Conservation (phyloP, 2,888 invertebrate species). For the Ophion ellenae region DNA sequence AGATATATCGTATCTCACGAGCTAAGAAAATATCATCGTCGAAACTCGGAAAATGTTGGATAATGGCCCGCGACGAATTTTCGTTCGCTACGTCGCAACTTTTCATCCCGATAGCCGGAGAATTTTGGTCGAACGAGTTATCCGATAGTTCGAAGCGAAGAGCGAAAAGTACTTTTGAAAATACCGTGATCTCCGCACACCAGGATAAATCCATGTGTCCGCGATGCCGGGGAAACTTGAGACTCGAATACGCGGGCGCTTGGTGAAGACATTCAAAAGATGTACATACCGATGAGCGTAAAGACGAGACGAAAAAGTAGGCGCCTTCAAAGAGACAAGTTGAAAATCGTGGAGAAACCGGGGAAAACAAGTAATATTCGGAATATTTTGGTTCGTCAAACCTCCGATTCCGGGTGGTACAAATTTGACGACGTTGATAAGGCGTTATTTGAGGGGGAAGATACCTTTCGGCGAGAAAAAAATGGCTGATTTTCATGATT, state of each 20-base stretch:
- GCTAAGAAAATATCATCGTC: not conserved
- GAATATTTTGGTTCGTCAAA: too few species aligned
- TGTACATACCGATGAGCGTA: too few species aligned
- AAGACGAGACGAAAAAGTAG: too few species aligned
- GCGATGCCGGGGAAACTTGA: slow-evolving; percentile 25
- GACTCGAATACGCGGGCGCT: not conserved
- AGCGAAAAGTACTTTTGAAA: slow-evolving; percentile 1
- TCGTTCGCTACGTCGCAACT: not conserved
- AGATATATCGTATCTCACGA: not conserved
- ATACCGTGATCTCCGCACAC: not conserved
- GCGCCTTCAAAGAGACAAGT: too few species aligned
- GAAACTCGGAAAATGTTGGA: not conserved
- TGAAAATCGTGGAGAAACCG: too few species aligned
- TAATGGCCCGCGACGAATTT: not conserved
- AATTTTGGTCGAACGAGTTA: slow-evolving; percentile 10
- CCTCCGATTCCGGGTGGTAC: too few species aligned
- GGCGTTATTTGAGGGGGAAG: too few species aligned
- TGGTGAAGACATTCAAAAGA: too few species aligned
- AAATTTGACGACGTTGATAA: too few species aligned
- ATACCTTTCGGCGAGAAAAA: too few species aligned
- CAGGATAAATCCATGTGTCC: not conserved
- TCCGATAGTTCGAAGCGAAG: slow-evolving; percentile 10
- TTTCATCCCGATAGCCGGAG: not conserved
- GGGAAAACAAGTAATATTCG: too few species aligned
- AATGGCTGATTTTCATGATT: too few species aligned